phyloP scores from a whole-genome alignment of 2,113 vertebrate genomes.

The Illadopsis cleaveri region DNA sequence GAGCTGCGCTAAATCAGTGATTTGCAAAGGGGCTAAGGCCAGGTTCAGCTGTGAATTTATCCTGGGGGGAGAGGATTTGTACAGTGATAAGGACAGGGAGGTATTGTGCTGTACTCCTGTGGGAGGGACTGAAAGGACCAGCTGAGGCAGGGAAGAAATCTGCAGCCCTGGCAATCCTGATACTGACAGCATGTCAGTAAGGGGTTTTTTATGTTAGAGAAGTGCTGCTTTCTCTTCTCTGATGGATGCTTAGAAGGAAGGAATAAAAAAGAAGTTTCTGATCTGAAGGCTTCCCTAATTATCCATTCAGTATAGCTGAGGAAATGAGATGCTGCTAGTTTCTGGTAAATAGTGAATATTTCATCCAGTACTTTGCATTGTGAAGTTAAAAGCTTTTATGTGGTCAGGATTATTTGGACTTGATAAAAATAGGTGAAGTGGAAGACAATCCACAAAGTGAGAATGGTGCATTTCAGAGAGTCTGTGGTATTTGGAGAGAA shows the following conservation, averaged over 20 bases:
- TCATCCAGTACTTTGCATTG: background rate
- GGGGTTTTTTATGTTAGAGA: background rate
- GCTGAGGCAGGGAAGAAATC: background rate
- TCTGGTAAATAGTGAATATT: background rate
- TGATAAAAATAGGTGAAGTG: background rate
- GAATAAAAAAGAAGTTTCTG: background rate
- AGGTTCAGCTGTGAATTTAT: background rate
- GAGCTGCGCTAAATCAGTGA: background rate
- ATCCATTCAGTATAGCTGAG: background rate
- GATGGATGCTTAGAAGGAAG: background rate
- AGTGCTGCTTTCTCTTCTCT: background rate
- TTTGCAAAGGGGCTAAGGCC: background rate
- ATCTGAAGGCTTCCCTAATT: background rate
- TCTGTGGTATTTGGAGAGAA: background rate
- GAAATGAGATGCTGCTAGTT: background rate
- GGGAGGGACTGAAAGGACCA: background rate
- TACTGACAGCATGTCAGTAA: background rate
- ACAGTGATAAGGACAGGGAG: background rate
- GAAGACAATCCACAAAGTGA: background rate
- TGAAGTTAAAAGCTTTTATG: background rate
- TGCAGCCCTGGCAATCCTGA: background rate
- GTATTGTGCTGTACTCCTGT: background rate
- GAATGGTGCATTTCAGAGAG: background rate
- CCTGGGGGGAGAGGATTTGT: background rate
- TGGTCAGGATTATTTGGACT: background rate